Base-by-base conservation (phyloP, 53 echinoderm and acorn worm genomes). In the Paelopatides confundens region DNA sequence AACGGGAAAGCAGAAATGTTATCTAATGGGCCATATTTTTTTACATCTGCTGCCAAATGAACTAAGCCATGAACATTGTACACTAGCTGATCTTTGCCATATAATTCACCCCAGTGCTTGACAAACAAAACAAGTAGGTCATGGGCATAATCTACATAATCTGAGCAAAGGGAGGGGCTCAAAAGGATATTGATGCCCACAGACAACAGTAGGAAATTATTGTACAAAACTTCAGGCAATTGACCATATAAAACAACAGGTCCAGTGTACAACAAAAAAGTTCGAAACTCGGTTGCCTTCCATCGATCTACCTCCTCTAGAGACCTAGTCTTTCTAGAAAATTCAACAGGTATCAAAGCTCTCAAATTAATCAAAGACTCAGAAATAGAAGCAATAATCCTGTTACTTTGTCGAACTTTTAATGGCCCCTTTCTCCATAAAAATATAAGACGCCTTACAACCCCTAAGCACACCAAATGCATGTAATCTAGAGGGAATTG, bases 401-500 rank as follows among this genome's bases (percentile, higher is more conserved):
- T 82, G n/a, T 84, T 35, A 34, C 76, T 5, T 62, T 87, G 40
- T 65, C 81, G 66, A 11, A 43, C 36, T 14, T 78, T 49, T 27
- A 78, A 67, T 30, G 93, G 54, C 46, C 94, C 94, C 47, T 87
- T 65, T 50, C 37, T 91, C 94, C 94, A 94, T 50, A 92, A 64
- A 9, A 86, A 82, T 9, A 94, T 31, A 26, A 94, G 62, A 53
- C 85, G 76, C 36, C 81, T 65, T 76, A 92, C 85, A 2, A 89
- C 88, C 28, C 92, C 92, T 24, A 92, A 85, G 66, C 92, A 92
- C 8, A 89, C 89, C 64, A 86, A 86, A 47, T 92, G 92, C 92
- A 94, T 94, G 52, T 88, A 91, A 74, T 91, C 88, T 4, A 91
- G 14, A 49, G 94, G 94, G 29, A 91, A 94, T 5, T 36, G 39